Conservation (phyloP, 2,797 vertebrate genomes). For the Ctenosaura bakeri region DNA sequence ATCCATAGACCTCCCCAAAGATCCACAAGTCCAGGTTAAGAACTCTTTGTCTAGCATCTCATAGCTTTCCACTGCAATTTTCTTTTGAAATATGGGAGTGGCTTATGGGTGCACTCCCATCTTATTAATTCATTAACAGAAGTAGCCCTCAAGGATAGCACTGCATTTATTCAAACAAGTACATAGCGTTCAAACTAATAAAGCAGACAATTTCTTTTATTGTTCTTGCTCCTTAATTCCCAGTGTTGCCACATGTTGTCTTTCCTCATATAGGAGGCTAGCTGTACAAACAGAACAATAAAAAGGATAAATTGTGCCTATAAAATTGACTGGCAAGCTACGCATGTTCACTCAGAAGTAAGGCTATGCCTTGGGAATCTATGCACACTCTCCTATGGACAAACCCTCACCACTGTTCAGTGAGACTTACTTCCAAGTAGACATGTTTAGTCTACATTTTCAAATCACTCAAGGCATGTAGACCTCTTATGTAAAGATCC, state of each 20-base stretch:
- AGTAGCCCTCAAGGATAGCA: neutral
- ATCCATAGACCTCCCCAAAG: too few relatives aligned
- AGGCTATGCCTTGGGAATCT: neutral
- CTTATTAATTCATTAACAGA: neutral
- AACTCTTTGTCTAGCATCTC: too few relatives aligned
- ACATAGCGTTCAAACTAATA: neutral
- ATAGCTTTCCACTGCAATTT: neutral
- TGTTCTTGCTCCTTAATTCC: conserved; percentile 29
- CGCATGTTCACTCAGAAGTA: neutral
- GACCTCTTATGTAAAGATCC: neutral
- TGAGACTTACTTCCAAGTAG: neutral
- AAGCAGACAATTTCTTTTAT: neutral
- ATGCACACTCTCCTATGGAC: neutral
- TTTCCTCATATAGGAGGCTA: conserved; percentile 23
- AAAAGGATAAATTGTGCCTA: too few relatives aligned
- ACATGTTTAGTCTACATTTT: too few relatives aligned
- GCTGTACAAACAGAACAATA: conserved; percentile 27
- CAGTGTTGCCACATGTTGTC: neutral
- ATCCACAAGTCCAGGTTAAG: too few relatives aligned
- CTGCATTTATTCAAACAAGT: neutral
- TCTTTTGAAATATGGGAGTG: neutral
- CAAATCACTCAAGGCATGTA: neutral
- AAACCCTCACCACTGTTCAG: neutral
- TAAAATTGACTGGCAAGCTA: neutral
- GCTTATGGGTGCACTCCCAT: neutral